Evolutionary conservation across 1,140 invertebrate species (phyloP), one percentile per base, ranked within the genome.

Genomic region (Zaprionus capensis): DNA sequence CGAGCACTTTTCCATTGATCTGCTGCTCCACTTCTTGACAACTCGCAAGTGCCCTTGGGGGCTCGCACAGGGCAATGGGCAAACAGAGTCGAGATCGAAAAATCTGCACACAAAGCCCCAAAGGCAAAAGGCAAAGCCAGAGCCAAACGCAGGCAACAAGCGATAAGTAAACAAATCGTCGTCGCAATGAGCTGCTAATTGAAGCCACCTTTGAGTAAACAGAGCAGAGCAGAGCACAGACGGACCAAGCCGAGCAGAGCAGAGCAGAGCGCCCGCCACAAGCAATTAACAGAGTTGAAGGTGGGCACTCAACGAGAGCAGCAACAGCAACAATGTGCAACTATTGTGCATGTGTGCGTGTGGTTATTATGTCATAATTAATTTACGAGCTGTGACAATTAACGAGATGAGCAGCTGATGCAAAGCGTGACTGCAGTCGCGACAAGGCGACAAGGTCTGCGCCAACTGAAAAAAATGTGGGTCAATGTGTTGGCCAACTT

Each of bases 311-410:
- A 71, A 56, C 72, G 55, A 80, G 61, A 73, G 17, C 55, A 44
- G 58, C 22, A 28, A 36, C 38, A 73, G 38, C 31, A 59, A 14
- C 20, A 34, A 71, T 22, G 59, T 64, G 82, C 72, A 70, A 76
- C 69, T 76, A 49, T 59, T 36, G 64, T 69, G 66, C 46, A 41
- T 65, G 70, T 59, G 71, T 71, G 73, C 41, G 31, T 65, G 36
- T 71, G 76, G 63, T 57, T 81, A 84, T 88, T 88, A 82, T 88
- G 85, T 70, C 85, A 85, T 90, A 90, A 90, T 88, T 88, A 88
- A 88, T 88, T 88, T 88, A 88, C 85, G 82, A 88, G 81, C 85
- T 88, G 85, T 88, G 85, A 88, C 85, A 88, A 90, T 88, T 88
- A 88, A 90, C 85, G 85, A 80, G 75, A 80, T 67, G 58, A 64